These are phyloP conservation scores for Bergia puertoricense DNA, from an alignment of 92 coral and sea anemone genomes.

Conservation along the genomic window DNA sequence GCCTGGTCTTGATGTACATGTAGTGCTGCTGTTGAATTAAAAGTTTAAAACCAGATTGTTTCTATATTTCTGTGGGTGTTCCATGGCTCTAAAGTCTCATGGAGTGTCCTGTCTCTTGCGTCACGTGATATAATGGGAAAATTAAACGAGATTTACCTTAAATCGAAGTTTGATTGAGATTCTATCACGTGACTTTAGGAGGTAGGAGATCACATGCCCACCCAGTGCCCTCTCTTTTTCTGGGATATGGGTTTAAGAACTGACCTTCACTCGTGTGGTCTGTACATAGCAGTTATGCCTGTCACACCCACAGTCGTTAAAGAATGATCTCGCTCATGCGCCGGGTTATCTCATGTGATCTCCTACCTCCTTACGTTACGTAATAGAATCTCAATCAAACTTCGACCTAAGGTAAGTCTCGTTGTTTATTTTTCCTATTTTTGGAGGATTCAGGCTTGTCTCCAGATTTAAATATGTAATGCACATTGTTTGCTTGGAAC, in stretches of 20 bases:
- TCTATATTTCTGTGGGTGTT: slow-evolving; percentile 17
- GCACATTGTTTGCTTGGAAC: too few relatives aligned
- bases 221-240: slow-evolving; percentile 42
- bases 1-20: too few relatives aligned
- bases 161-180: slow-evolving; percentile 19
- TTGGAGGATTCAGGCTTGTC: too few relatives aligned
- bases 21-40: not conserved
- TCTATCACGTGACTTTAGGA: slow-evolving; percentile 19
- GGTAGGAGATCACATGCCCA: slow-evolving; percentile 53
- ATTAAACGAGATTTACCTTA: slow-evolving; percentile 4
- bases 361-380: slow-evolving; percentile 34
- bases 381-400: slow-evolving; percentile 23
- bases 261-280: slow-evolving; percentile 12
- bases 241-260: not conserved
- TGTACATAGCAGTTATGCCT: slow-evolving; percentile 6
- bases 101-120: slow-evolving; percentile 18
- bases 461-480: too few relatives aligned
- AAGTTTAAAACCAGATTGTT: too few relatives aligned
- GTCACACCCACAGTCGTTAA: slow-evolving; percentile 41
- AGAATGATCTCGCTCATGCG: slow-evolving; percentile 47
- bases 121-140: slow-evolving; percentile 17
- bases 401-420: slow-evolving; percentile 11
- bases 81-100: slow-evolving; percentile 42
- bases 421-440: slow-evolving; percentile 6
- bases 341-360: slow-evolving; percentile 51